These are phyloP conservation scores for Drosophila punjabiensis DNA, from an alignment of 1,140 invertebrate genomes.

Conservation along the genomic window DNA sequence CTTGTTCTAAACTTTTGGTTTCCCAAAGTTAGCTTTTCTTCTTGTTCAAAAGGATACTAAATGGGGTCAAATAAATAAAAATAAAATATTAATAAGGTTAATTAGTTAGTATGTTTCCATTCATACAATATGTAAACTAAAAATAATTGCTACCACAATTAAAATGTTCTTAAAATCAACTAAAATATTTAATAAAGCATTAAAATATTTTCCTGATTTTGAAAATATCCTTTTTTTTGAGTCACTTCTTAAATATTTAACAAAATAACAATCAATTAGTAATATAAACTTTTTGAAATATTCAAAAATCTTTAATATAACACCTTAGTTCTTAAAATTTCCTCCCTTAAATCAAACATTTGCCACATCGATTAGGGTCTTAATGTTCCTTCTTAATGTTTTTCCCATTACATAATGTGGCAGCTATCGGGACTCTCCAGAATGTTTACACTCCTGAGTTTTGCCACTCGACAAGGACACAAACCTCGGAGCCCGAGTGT, in stretches of 20 bases:
- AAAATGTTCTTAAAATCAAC: neutral
- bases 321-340: too few species aligned
- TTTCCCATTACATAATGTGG: constrained; percentile 10
- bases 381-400: constrained; percentile 14
- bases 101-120: too few species aligned
- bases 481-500: constrained; percentile 14
- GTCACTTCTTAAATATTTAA: neutral
- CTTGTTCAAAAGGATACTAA: too few species aligned
- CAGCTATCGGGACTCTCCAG: constrained; percentile 33
- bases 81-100: too few species aligned
- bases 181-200: neutral
- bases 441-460: constrained; percentile 36
- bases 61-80: too few species aligned
- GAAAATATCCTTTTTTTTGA: neutral
- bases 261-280: neutral
- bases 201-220: neutral
- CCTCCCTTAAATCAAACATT: neutral
- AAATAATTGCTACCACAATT: neutral
- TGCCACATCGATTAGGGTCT: neutral
- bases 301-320: neutral
- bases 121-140: too few species aligned
- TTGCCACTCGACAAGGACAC: constrained; percentile 21
- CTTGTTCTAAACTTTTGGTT: too few species aligned
- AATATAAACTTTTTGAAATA: neutral
- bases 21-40: too few species aligned